A percentile compares a stretch with the other conserved stretches of the same genome.
These are phyloP conservation scores for Dromas ardeola DNA, from an alignment of 2,113 vertebrate species.

Conservation along the genomic window DNA sequence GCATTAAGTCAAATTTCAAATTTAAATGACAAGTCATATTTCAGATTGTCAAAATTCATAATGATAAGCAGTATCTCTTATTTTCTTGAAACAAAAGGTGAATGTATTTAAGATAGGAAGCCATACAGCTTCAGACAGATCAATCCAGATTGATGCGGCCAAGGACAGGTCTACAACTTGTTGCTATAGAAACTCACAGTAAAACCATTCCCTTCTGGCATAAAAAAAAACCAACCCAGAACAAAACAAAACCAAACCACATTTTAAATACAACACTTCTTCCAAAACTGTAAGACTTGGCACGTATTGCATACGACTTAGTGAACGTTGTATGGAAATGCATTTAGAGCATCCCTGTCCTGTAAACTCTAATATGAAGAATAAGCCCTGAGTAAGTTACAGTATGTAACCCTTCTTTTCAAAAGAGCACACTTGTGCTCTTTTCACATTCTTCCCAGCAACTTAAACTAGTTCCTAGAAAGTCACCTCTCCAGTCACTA, in stretches of 20 bases:
- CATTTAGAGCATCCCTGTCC: neutral
- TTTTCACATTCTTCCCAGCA: neutral
- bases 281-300: neutral
- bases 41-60: neutral
- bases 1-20: neutral
- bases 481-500: neutral
- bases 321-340: neutral
- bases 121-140: neutral
- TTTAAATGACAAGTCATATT: neutral
- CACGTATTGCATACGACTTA: neutral
- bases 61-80: neutral
- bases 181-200: neutral
- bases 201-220: neutral
- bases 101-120: neutral
- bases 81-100: neutral
- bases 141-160: neutral
- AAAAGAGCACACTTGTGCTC: neutral
- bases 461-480: neutral
- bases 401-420: neutral
- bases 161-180: neutral
- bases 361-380: neutral
- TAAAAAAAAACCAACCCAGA: neutral
- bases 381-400: neutral
- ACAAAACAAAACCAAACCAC: neutral
- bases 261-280: neutral